Evolutionary conservation across 2,888 invertebrate genomes (phyloP).

Genomic region (Hydrotaea cyrtoneurina): DNA sequence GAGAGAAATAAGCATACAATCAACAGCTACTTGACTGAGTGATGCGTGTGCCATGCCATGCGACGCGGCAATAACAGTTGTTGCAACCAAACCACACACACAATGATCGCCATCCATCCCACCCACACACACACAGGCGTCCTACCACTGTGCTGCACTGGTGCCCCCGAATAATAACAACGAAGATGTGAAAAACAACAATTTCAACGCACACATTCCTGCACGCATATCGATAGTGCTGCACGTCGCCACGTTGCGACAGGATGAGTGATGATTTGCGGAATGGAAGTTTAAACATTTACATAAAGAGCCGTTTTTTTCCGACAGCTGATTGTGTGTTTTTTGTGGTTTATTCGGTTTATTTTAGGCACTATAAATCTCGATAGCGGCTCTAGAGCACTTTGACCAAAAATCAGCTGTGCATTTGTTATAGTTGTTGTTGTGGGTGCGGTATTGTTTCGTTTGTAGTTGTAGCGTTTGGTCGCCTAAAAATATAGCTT

Average conservation of each 20-base stretch:
- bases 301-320: neutral
- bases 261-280: constrained; percentile 14
- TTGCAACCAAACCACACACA: constrained; percentile 24
- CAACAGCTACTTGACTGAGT: constrained; percentile 55
- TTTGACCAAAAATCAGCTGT: neutral
- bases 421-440: neutral
- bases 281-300: constrained; percentile 7
- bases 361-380: constrained; percentile 37
- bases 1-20: neutral
- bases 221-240: neutral
- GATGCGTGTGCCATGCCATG: constrained; percentile 24
- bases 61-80: constrained; percentile 20
- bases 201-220: neutral
- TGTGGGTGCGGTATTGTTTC: neutral
- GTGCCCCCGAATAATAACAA: constrained; percentile 10
- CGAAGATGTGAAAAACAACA: neutral
- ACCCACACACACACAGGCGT: neutral
- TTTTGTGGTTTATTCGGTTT: constrained; percentile 35
- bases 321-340: constrained; percentile 4
- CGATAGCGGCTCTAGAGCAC: neutral
- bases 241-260: neutral
- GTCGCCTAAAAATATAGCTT: neutral
- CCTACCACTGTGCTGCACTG: constrained; percentile 4
- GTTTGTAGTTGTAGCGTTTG: neutral
- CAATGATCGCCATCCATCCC: neutral